Percentiles rank a stretch among this genome's conserved stretches.
phyloP scores from a whole-genome alignment of 2,113 vertebrate species.

The Nibea albiflora region DNA sequence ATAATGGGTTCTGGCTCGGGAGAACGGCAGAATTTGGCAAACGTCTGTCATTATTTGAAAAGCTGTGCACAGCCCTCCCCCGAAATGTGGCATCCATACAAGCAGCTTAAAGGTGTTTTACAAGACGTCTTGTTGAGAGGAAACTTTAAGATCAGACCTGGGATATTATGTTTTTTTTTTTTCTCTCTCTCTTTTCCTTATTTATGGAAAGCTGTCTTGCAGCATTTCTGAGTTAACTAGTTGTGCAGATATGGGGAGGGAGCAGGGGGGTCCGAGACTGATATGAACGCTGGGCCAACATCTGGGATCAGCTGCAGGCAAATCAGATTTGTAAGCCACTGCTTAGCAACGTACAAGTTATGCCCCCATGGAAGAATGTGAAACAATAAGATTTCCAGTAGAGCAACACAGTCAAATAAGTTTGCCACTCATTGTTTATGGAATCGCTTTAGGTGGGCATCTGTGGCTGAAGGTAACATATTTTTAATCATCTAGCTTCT shows the following conservation, averaged over 20 bases:
- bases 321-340: slow-evolving; percentile 66
- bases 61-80: slow-evolving; percentile 34
- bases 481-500: slow-evolving; percentile 13
- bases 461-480: slow-evolving; percentile 28
- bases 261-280: slow-evolving; percentile 17
- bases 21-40: slow-evolving; percentile 62
- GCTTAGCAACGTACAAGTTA: slow-evolving; percentile 55
- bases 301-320: slow-evolving; percentile 73
- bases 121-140: slow-evolving; percentile 59
- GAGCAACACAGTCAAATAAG: slow-evolving; percentile 46
- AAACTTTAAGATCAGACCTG: slow-evolving; percentile 51
- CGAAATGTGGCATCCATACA: slow-evolving; percentile 60
- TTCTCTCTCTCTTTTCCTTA: not conserved
- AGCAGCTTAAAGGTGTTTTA: slow-evolving; percentile 74
- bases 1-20: slow-evolving; percentile 56
- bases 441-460: slow-evolving; percentile 44
- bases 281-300: slow-evolving; percentile 60
- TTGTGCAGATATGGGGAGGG: slow-evolving; percentile 49
- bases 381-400: slow-evolving; percentile 62
- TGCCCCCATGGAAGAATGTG: slow-evolving; percentile 53
- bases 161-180: slow-evolving; percentile 22
- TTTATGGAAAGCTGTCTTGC: slow-evolving; percentile 74
- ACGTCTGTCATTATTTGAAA: slow-evolving; percentile 64
- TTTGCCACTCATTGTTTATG: slow-evolving; percentile 27
- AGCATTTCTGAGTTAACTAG: slow-evolving; percentile 63